Evolutionary conservation across 2,888 invertebrate genomes (phyloP).

Genomic region (Netelia inedita): DNA sequence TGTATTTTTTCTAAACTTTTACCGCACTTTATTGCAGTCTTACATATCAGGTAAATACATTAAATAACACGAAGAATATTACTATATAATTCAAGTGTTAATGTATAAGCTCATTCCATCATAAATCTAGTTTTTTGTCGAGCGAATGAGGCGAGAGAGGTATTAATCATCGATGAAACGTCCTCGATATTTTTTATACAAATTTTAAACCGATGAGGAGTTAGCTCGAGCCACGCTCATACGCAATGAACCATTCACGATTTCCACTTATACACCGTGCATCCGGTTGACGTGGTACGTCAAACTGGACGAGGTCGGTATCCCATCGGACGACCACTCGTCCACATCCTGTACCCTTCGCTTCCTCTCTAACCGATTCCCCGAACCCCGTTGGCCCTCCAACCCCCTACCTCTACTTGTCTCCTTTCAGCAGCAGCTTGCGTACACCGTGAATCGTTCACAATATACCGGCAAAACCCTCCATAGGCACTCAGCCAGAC

Average conservation of each 20-base stretch:
- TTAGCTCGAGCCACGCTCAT: constrained; percentile 7
- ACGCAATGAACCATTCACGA: constrained; percentile 33
- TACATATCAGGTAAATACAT: neutral
- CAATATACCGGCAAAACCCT: constrained; percentile 56
- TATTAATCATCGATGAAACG: constrained; percentile 7
- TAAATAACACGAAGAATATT: neutral
- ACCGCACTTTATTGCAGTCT: neutral
- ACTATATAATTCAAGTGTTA: neutral
- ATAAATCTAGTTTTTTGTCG: constrained; percentile 1
- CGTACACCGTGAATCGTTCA: constrained; percentile 32
- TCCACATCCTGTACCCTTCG: constrained; percentile 33
- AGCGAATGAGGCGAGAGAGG: constrained; percentile 34
- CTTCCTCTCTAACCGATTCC: constrained; percentile 7
- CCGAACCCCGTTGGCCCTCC: neutral
- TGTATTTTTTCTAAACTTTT: neutral
- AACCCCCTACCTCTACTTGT: constrained; percentile 7
- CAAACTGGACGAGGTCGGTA: constrained; percentile 54
- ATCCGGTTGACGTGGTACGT: constrained; percentile 48
- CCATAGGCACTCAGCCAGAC: constrained; percentile 61
- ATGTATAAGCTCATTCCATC: neutral
- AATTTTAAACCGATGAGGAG: constrained; percentile 32
- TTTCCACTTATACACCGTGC: constrained; percentile 25
- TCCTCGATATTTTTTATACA: constrained; percentile 30
- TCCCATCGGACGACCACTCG: constrained; percentile 60
- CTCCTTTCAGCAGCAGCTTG: constrained; percentile 39